Evolutionary conservation across 2,797 vertebrate genomes (phyloP), one percentile per base, ranked within the genome.

Genomic region (Sebastes steindachneri): DNA sequence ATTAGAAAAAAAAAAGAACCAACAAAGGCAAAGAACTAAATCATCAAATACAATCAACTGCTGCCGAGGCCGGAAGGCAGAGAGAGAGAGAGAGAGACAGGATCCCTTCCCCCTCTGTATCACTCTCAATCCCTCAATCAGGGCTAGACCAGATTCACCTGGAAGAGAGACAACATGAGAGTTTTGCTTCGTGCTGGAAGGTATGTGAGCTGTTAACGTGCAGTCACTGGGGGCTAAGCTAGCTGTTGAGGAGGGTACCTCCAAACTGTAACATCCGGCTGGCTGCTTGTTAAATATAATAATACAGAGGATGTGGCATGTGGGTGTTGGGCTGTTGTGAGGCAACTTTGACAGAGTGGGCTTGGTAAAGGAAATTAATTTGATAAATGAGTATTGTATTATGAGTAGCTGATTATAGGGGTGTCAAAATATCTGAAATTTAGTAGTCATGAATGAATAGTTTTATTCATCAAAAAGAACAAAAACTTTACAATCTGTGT

Each of bases 1-100:
- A 45, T 45, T 0, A 45, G 41, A 45, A 17, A 7, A 45, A 45
- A 0, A 45, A 45, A 45, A 17, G 0, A 45, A 45, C 41, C 41
- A 45, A 45, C 15, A 45, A 45, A 45, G 41, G 41, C 15, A 45
- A 45, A 45, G 1, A 45, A 45, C 41, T 45, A 45, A 45, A 17
- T 45, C 41, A 45, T 45, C 41, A 45, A 41, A 41, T 41, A 17
- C 14, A 45, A 45, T 17, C 15, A 45, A 45, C 15, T 45, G 41
- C 41, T 45, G 41, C 41, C 6, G 41, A 17, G 15, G 41, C 15
- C 15, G 14, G 15, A 45, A 45, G 15, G 15, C 41, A 0, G 41
- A 45, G 41, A 45, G 41, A 41, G 37, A 41, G 35, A n/a, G 28
- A 4, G 26, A 45, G 15, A 45, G 15, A 17, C 41, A 45, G 41